phyloP scores from a whole-genome alignment of 2,888 invertebrate genomes.

The Arenicola marina region DNA sequence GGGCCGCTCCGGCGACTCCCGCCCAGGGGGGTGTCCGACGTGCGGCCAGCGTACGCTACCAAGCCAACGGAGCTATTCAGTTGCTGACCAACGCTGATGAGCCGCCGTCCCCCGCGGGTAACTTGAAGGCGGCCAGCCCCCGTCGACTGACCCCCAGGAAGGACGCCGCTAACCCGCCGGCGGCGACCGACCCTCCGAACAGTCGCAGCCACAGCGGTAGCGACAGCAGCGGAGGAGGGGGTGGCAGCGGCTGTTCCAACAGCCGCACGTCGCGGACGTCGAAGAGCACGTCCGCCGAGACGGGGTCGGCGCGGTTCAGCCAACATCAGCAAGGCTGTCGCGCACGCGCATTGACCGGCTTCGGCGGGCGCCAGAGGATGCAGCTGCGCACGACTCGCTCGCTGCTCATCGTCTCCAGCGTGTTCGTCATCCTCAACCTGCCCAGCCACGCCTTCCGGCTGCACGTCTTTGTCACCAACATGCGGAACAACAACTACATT shows the following conservation, averaged over 20 bases:
- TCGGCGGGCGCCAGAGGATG: background rate
- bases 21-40: background rate
- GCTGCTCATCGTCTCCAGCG: conserved; percentile 22
- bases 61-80: background rate
- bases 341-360: background rate
- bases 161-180: no score
- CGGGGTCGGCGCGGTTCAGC: background rate
- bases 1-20: no score
- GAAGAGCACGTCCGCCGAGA: background rate
- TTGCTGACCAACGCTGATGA: background rate
- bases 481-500: background rate
- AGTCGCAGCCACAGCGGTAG: no score
- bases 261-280: background rate
- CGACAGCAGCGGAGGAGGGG: background rate
- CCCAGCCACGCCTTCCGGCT: conserved; percentile 25
- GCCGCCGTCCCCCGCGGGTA: background rate
- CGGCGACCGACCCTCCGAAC: no score
- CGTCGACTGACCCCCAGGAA: no score
- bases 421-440: conserved; percentile 25
- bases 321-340: background rate
- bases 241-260: background rate
- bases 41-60: background rate
- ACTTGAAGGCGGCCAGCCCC: no score
- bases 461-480: conserved; percentile 3
- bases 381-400: conserved; percentile 25